These are phyloP conservation scores for Vandiemenella viatica DNA, from an alignment of 2,888 invertebrate genomes.

Conservation along the genomic window DNA sequence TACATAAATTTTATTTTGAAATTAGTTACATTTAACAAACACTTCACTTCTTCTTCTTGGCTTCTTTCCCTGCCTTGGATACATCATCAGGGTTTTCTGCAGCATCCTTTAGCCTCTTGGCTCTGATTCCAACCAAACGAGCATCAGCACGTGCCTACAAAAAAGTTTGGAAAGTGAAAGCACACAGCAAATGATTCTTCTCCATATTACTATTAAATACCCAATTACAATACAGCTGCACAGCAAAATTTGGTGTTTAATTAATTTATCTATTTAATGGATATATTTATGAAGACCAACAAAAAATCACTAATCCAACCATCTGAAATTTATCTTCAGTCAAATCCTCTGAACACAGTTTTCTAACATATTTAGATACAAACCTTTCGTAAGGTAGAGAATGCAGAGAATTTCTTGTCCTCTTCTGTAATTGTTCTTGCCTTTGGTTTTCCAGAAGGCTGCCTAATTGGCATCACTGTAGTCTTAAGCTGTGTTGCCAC, in stretches of 20 bases:
- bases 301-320: no score
- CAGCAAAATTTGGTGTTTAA: no score
- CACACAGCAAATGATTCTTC: no score
- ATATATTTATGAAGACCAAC: no score
- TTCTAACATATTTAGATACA: constrained; percentile 1
- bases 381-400: constrained; percentile 69
- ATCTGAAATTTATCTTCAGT: no score
- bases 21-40: no score
- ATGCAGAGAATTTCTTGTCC: constrained; percentile 85
- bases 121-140: constrained; percentile 75
- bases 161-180: not conserved
- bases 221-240: no score
- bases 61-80: constrained; percentile 52
- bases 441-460: constrained; percentile 58
- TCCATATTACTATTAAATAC: no score
- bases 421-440: constrained; percentile 74
- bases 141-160: constrained; percentile 82
- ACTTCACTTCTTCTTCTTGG: constrained; percentile 41
- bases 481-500: constrained; percentile 76
- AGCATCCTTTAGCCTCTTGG: constrained; percentile 88
- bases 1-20: no score
- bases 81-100: constrained; percentile 86
- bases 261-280: no score
- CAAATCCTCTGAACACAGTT: not conserved
- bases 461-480: constrained; percentile 72